Base-by-base conservation (phyloP, 35 echinoderm and acorn worm genomes). In the Holothuria glaberrima region DNA sequence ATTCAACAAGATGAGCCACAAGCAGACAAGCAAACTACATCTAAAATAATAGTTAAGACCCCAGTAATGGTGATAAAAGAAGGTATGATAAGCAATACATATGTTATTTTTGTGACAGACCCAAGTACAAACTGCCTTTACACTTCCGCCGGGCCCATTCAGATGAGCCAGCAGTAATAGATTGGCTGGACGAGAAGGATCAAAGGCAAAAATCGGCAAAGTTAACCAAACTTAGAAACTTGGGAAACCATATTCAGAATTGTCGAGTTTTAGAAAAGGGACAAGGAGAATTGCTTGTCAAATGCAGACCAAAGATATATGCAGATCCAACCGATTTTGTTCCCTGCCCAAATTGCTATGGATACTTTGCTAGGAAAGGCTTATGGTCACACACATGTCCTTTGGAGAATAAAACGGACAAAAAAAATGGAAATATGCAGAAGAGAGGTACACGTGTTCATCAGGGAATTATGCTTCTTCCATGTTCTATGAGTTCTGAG, bases 1-100 rank as follows among this genome's bases (percentile, higher is more conserved):
- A 88, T 41, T 89, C 93, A 36, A 33, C 86, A 41, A 60, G 86
- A 48, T 91, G 86, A 83, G 60, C 88, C n/a, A n/a, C n/a, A n/a
- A n/a, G n/a, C n/a, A n/a, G n/a, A n/a, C n/a, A n/a, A n/a, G n/a
- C n/a, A n/a, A n/a, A n/a, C n/a, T n/a, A n/a, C 21, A 41, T 41
- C 36, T 41, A 2, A 25, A 33, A 69, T 69, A 69, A 69, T 17
- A 29, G n/a, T n/a, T n/a, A 18, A 33, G 14, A 69, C 66, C 0
- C 66, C 19, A 69, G 66, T 20, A 69, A 69, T 24, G 22, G 21
- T 10, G 14, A 69, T 18, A 20, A 17, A 9, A 17, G 22, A 33
- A 26, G 9, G 24, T 25, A 21, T 69, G 66, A 69, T 20, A 69
- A 69, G 13, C 9, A 69, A 33, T 12, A 69, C 31, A 12, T 69